Evolutionary conservation across 2,888 invertebrate genomes (phyloP), one percentile per base, ranked within the genome.

Genomic region (Opisthograptis luteolata): DNA sequence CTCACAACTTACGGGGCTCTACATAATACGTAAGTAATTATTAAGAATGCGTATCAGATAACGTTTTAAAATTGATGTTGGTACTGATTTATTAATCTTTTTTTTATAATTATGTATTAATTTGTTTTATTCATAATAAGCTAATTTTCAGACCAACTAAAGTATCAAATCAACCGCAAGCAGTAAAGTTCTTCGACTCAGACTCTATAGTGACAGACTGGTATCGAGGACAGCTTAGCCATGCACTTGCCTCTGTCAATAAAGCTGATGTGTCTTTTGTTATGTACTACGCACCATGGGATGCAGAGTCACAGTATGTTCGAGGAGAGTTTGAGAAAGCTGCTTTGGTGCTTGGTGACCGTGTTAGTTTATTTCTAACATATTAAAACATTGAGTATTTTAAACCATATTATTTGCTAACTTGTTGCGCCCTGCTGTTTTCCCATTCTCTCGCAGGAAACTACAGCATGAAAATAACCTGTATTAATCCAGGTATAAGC

Each of bases 281-380:
- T 14, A 96, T 98, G 94, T 98, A 96, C 79, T 98, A 98, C 88
- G 98, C 98, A 5, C 97, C 98, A 0, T 98, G 98, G 98, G 97
- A 97, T 90, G 95, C 97, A 0, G 95, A 96, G 73, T 96, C 96
- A 64, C 95, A 96, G 75, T 91, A 92, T 70, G 93, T 95, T 0
- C 91, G 94, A 42, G 84, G 92, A 48, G 95, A 96, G 68, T 96
- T 96, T 87, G 94, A 95, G 67, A 92, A 91, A 63, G 94, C 95
- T 44, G 96, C 97, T 1, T 85, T 85, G 66, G 91, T 94, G 67
- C 92, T 95, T 83, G 92, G 93, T 71, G 92, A 94, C 60, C 92
- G 95, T 82, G 96, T 96, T 81, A 81, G 81, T 75, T 51, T 35
- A 30, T 51, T 57, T 56, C 51, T 36, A 40, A 43, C 9, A n/a